These are phyloP conservation scores for Dendrophyllia cribrosa DNA, from an alignment of 64 coral and sea anemone genomes.

Conservation along the genomic window DNA sequence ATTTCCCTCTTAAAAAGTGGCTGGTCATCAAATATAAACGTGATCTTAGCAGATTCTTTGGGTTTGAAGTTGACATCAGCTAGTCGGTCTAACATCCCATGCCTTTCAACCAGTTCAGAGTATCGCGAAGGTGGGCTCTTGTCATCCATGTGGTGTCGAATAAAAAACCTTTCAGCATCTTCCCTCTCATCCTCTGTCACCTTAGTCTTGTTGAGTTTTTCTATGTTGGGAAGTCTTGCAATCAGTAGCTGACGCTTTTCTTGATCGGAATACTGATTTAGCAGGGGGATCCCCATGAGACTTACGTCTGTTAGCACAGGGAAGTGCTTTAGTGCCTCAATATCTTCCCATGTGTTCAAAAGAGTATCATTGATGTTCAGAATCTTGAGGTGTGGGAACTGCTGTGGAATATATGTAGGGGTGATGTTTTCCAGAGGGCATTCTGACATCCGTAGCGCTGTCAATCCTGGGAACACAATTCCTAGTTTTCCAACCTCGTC, in stretches of 20 bases:
- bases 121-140: slow-evolving; percentile 66
- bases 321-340: slow-evolving; percentile 85
- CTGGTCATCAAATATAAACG: slow-evolving; percentile 74
- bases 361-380: slow-evolving; percentile 79
- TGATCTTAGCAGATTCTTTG: slow-evolving; percentile 59
- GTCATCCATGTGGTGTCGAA: slow-evolving; percentile 78
- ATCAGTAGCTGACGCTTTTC: slow-evolving; percentile 73
- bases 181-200: slow-evolving; percentile 78
- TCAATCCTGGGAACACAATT: slow-evolving; percentile 70
- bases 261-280: slow-evolving; percentile 56
- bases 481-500: slow-evolving; percentile 79
- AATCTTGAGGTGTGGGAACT: slow-evolving; percentile 73
- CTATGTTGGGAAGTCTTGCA: slow-evolving; percentile 89
- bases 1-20: slow-evolving; percentile 67
- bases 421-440: slow-evolving; percentile 63
- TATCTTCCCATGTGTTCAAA: slow-evolving; percentile 69
- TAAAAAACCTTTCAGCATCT: slow-evolving; percentile 87
- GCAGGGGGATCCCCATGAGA: slow-evolving; percentile 85
- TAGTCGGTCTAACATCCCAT: slow-evolving; percentile 77
- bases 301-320: slow-evolving; percentile 76
- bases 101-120: slow-evolving; percentile 53
- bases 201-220: slow-evolving; percentile 82
- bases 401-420: not conserved
- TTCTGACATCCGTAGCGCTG: slow-evolving; percentile 84
- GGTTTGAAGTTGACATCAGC: slow-evolving; percentile 84